Conservation (phyloP, 2,797 vertebrate species). For the Lagodon rhomboides region DNA sequence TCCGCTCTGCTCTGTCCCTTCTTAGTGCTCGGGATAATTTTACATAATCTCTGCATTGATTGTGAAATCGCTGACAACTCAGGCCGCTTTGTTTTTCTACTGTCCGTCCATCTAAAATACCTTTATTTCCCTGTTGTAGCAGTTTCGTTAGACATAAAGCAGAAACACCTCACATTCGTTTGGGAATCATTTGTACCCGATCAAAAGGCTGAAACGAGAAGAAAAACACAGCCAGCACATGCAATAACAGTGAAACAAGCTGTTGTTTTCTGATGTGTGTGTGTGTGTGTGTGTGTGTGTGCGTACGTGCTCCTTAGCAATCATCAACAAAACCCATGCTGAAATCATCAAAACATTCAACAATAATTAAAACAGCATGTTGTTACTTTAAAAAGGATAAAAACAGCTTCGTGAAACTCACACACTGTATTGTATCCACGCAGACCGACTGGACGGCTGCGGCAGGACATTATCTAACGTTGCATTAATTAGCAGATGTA, state of each 20-base stretch:
- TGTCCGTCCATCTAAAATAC: conserved; percentile 11
- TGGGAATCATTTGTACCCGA: conserved; percentile 45
- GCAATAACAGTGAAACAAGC: conserved; percentile 16
- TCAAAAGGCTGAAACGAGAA: conserved; percentile 52
- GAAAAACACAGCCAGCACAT: conserved; percentile 43
- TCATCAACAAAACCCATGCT: conserved; percentile 16
- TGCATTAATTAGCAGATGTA: conserved; percentile 51
- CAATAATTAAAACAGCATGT: background rate
- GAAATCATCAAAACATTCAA: conserved; percentile 21
- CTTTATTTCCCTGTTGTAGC: conserved; percentile 8
- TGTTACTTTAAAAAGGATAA: background rate
- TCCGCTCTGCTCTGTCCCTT: conserved; percentile 40
- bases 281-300: conserved; percentile 12
- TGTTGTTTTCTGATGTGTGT: conserved; percentile 12
- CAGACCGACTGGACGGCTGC: background rate
- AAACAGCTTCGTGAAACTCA: conserved; percentile 4
- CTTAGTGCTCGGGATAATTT: conserved; percentile 54
- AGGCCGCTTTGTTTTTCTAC: conserved; percentile 47
- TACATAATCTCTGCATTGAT: conserved; percentile 51
- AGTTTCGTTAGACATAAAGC: conserved; percentile 57
- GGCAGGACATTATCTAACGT: background rate
- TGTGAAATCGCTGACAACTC: conserved; percentile 55
- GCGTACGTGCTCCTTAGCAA: conserved; percentile 4
- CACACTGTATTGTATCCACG: background rate
- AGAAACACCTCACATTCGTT: conserved; percentile 51